Base-by-base conservation (phyloP, 2,113 vertebrate species). In the Elephas maximus region DNA sequence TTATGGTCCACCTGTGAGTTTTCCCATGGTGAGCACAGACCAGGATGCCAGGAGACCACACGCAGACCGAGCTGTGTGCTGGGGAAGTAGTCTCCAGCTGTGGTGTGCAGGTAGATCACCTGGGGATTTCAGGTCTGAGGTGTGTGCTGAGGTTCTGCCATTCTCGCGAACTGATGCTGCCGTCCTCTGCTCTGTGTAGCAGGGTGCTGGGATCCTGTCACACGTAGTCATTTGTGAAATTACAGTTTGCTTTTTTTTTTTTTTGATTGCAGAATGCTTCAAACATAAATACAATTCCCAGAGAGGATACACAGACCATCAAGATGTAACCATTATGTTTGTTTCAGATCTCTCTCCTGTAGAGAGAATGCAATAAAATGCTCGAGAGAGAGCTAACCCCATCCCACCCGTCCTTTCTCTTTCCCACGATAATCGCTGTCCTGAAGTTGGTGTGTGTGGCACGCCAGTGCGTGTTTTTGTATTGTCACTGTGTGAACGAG, bases 31-130 rank as follows among this genome's bases (percentile, higher is more conserved):
- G 41, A 90, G 26, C 71, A 15, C 45, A 90, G 77, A 18, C 71
- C 8, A 0, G 0, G 24, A 21, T 63, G 62, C 62, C 62, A 63
- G 62, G 62, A 23, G 14, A 24, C 62, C 14, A 23, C 62, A 63
- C 14, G 8, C 57, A 60, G 41, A 71, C 4, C 0, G 0, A 11
- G 62, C 71, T 0, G 1, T 24, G 20, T 2, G 0, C 4, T 2
- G 5, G 0, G 0, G 21, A 6, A 0, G 8, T 15, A 20, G 45
- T 21, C 81, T 65, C 60, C 4, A 4, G 7, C 53, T 5, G 18
- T 1, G 17, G 8, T 0, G 37, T 18, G 28, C 14, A 1, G 2
- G 0, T 0, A 2, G 0, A 5, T 48, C 30, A 2, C 65, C 18
- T 1, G 23, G 23, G 45, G n/a, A 5, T 2, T 4, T 24, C 12